phyloP scores from a whole-genome alignment of 2,888 invertebrate genomes.

The Drosophila stalkeri region DNA sequence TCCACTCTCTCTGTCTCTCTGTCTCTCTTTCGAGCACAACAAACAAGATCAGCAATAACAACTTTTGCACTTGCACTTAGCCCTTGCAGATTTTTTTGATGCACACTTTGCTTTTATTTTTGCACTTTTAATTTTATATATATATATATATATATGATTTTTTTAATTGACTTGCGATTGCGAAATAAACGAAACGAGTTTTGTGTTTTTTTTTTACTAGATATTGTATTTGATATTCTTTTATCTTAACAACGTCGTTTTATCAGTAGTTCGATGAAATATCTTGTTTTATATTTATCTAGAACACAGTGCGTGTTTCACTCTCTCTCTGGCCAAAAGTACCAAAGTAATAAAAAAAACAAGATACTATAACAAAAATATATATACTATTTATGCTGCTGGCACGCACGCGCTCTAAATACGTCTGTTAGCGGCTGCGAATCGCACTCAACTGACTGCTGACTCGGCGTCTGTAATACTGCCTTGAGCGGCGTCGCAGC shows the following conservation, averaged over 20 bases:
- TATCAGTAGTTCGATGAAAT: conserved; percentile 57
- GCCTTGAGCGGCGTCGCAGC: conserved; percentile 41
- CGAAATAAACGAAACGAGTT: conserved; percentile 49
- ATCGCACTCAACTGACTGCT: conserved; percentile 71
- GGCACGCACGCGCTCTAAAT: conserved; percentile 62
- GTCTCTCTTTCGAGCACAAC: background rate
- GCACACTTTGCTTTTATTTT: conserved; percentile 31
- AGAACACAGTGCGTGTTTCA: conserved; percentile 30
- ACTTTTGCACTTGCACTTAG: conserved; percentile 44
- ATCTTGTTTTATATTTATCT: conserved; percentile 32
- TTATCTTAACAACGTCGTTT: conserved; percentile 33
- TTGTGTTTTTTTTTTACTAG: conserved; percentile 22
- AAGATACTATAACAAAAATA: background rate
- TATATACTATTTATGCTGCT: background rate
- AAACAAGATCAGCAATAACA: conserved; percentile 42
- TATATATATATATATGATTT: background rate
- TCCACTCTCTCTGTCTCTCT: background rate
- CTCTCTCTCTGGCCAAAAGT: background rate
- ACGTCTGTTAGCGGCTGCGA: conserved; percentile 70
- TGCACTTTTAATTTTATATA: conserved; percentile 29
- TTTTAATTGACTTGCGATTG: conserved; percentile 50
- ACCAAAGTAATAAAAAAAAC: background rate
- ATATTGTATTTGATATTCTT: conserved; percentile 24
- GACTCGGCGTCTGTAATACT: conserved; percentile 26
- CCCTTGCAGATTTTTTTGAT: conserved; percentile 40